These are phyloP conservation scores for Pandemis cinnamomeana DNA, from an alignment of 2,888 invertebrate genomes.

Conservation along the genomic window DNA sequence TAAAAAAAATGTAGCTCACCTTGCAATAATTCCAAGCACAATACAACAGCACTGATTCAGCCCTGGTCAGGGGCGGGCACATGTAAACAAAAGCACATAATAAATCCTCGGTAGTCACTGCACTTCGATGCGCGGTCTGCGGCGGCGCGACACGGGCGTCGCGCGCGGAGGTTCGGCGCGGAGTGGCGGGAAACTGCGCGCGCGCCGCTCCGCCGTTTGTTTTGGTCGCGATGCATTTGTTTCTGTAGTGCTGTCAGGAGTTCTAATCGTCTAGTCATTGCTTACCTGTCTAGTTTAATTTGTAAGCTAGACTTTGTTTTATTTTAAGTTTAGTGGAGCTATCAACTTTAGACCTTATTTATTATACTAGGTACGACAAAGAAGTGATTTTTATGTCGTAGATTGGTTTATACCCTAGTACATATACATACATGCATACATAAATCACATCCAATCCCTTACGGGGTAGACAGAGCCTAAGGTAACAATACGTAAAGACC, in stretches of 20 bases:
- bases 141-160: constrained; percentile 76
- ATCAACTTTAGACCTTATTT: too few species aligned
- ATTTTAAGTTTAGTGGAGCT: too few species aligned
- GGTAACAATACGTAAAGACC: too few species aligned
- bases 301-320: too few species aligned
- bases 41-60: constrained; percentile 54
- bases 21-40: constrained; percentile 53
- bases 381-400: too few species aligned
- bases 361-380: too few species aligned
- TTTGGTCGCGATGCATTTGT: constrained; percentile 28
- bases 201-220: constrained; percentile 44
- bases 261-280: background rate
- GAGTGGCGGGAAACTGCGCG: constrained; percentile 60
- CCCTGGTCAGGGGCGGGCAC: constrained; percentile 74
- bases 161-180: constrained; percentile 80
- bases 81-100: constrained; percentile 70
- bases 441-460: too few species aligned
- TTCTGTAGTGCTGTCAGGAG: background rate
- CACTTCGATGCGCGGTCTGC: constrained; percentile 66
- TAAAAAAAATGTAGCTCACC: constrained; percentile 54
- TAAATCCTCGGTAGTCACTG: constrained; percentile 62
- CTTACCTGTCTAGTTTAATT: background rate
- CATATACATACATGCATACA: too few species aligned
- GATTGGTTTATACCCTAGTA: too few species aligned
- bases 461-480: too few species aligned